Evolutionary conservation across 2,113 vertebrate genomes (phyloP).

Genomic region (Sardina pilchardus): DNA sequence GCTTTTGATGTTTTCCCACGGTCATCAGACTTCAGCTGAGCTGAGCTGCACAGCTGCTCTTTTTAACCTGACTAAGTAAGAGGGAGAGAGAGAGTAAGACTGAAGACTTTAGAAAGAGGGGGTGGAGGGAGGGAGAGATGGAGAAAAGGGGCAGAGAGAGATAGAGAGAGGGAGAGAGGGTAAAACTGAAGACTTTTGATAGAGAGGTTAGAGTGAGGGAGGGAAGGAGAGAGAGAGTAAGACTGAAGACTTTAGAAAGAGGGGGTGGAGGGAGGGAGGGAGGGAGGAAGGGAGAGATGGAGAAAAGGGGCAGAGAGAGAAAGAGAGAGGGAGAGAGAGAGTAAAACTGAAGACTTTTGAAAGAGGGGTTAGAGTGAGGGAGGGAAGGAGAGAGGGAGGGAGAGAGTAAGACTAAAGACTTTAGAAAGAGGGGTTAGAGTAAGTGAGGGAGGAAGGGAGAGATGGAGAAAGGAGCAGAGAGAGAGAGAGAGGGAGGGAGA

Average conservation of each 20-base stretch:
- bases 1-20: slow-evolving; percentile 3
- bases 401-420: too few species aligned
- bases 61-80: not conserved
- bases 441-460: too few species aligned
- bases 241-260: too few species aligned
- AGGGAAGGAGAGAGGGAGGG: not conserved
- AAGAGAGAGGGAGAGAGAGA: not conserved
- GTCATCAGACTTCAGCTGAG: not conserved
- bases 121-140: too few species aligned
- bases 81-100: not conserved
- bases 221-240: too few species aligned
- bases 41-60: not conserved
- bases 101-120: too few species aligned
- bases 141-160: too few species aligned
- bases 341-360: not conserved
- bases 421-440: too few species aligned
- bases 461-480: too few species aligned
- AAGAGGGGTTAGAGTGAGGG: not conserved
- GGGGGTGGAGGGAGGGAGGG: not conserved
- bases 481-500: not conserved
- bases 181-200: too few species aligned
- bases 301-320: too few species aligned
- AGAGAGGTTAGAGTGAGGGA: too few species aligned
- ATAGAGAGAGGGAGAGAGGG: not conserved
- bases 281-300: slow-evolving; percentile 6